These are phyloP conservation scores for Microtus agrestis DNA, from an alignment of 2,797 vertebrate genomes.

Conservation along the genomic window DNA sequence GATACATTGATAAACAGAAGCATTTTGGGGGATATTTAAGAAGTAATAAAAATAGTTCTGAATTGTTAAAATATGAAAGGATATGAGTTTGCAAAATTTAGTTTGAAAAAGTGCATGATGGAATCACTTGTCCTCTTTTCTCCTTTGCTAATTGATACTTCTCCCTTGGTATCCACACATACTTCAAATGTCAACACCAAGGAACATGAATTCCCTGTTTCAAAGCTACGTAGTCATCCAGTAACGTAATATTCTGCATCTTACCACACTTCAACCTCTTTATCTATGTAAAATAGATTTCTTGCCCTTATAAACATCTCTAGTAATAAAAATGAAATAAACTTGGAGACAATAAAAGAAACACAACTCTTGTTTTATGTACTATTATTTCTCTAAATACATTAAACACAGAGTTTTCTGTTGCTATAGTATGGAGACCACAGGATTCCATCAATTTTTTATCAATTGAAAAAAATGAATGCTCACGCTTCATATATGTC, in stretches of 20 bases:
- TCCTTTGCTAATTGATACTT: neutral
- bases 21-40: neutral
- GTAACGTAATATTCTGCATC: neutral
- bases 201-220: neutral
- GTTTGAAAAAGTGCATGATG: neutral
- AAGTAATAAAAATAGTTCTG: conserved; percentile 21
- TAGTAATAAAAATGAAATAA: neutral
- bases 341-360: neutral
- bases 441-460: neutral
- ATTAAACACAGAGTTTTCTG: neutral
- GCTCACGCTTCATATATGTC: neutral
- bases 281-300: neutral
- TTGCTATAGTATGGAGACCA: neutral
- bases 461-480: conserved; percentile 26
- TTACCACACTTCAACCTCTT: neutral
- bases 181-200: neutral
- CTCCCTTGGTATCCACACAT: neutral
- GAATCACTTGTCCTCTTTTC: neutral
- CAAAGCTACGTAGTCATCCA: neutral
- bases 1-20: neutral
- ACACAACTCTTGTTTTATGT: neutral
- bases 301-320: neutral
- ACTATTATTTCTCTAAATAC: neutral
- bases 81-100: neutral
- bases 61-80: conserved; percentile 45